These are phyloP conservation scores for Epicampocera succincta DNA, from an alignment of 2,888 invertebrate genomes.

Conservation along the genomic window DNA sequence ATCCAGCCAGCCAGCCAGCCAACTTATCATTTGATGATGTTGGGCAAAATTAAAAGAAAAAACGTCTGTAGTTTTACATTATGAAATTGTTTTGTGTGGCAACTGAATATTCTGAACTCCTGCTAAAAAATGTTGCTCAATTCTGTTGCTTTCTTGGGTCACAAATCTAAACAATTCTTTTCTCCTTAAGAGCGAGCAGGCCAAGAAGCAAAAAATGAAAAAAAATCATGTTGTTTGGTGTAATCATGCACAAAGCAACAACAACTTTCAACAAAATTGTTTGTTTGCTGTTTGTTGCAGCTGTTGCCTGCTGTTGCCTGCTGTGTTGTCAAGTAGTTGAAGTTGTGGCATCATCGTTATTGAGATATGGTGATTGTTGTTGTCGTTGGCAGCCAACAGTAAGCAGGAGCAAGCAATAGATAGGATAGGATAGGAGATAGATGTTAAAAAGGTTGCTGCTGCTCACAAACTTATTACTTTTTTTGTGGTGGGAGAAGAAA, in stretches of 20 bases:
- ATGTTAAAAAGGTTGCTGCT: too few species aligned
- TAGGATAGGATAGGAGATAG: not conserved
- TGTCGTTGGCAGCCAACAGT: slow-evolving; percentile 19
- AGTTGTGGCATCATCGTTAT: slow-evolving; percentile 57
- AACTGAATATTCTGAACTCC: slow-evolving; percentile 51
- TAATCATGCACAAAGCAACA: slow-evolving; percentile 16
- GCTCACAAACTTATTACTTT: not conserved
- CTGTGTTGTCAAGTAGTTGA: slow-evolving; percentile 53
- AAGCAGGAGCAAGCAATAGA: slow-evolving; percentile 36
- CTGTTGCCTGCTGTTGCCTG: too few species aligned
- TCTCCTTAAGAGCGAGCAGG: slow-evolving; percentile 4
- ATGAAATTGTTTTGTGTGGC: not conserved
- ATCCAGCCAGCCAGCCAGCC: not conserved
- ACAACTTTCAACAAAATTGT: slow-evolving; percentile 34
- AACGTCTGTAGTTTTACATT: slow-evolving; percentile 63
- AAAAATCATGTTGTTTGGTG: not conserved
- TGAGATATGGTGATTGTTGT: slow-evolving; percentile 24
- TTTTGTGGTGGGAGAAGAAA: not conserved
- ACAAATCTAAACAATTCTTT: slow-evolving; percentile 1
- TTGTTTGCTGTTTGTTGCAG: too few species aligned
- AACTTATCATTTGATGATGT: too few species aligned
- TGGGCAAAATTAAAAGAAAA: not conserved
- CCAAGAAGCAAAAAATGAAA: not conserved
- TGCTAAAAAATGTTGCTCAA: slow-evolving; percentile 67
- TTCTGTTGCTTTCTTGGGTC: slow-evolving; percentile 68